A percentile compares a stretch with the other conserved stretches of the same genome.
phyloP scores from a whole-genome alignment of 35 echinoderm and acorn worm genomes.

The Apostichopus japonicus region DNA sequence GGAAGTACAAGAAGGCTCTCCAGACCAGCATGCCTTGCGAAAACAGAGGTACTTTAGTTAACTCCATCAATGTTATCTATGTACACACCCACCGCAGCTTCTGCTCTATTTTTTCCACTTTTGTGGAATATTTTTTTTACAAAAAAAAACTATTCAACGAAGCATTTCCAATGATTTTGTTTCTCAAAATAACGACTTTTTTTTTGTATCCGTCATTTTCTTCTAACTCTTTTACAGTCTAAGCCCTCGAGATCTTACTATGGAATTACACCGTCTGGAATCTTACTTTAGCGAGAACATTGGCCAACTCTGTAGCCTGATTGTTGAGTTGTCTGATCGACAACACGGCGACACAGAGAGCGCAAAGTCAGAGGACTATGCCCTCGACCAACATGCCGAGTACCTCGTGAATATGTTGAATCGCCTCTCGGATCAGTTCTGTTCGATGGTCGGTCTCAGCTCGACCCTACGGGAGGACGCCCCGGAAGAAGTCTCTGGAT shows the following conservation, averaged over 20 bases:
- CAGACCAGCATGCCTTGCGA: not conserved
- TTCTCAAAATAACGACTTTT: not conserved
- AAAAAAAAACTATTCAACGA: not conserved
- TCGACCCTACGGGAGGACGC: constrained; percentile 46
- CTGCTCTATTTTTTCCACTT: too few relatives aligned
- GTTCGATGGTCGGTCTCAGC: constrained; percentile 82
- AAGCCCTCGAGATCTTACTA: not conserved
- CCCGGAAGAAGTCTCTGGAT: not conserved
- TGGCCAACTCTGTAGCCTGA: constrained; percentile 67
- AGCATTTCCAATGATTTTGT: not conserved
- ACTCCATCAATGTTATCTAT: not conserved
- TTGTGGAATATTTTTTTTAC: too few relatives aligned
- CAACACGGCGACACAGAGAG: constrained; percentile 50
- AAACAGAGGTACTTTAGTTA: not conserved
- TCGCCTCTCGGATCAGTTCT: constrained; percentile 78
- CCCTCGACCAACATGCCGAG: constrained; percentile 31
- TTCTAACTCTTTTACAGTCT: not conserved
- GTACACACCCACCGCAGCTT: too few relatives aligned
- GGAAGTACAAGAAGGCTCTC: not conserved
- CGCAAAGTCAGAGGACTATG: constrained; percentile 2
- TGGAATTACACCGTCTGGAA: constrained; percentile 62
- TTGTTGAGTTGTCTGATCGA: constrained; percentile 54
- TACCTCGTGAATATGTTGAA: constrained; percentile 63
- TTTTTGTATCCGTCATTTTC: not conserved
- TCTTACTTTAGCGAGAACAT: constrained; percentile 66